These are phyloP conservation scores for Zosterops lateralis DNA, from an alignment of 2,113 vertebrate species.

Conservation along the genomic window DNA sequence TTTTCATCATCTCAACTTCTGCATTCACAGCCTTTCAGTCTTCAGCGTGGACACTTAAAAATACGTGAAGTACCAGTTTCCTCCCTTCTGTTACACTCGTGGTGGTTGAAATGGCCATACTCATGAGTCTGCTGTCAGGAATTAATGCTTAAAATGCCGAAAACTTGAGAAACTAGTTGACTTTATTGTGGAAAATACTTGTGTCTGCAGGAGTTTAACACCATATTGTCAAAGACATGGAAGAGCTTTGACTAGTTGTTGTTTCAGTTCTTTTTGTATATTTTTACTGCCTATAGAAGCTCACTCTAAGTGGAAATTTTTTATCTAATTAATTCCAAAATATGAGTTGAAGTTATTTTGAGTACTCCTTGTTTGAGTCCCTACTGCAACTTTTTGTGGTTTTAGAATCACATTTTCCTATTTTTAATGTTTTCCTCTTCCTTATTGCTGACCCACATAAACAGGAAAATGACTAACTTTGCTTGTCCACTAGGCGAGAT, in stretches of 20 bases:
- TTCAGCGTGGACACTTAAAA: background rate
- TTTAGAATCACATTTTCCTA: constrained; percentile 61
- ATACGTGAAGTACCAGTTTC: background rate
- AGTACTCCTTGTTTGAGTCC: background rate
- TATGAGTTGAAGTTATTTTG: constrained; percentile 29
- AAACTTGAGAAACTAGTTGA: background rate
- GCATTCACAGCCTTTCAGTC: background rate
- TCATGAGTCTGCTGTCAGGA: background rate
- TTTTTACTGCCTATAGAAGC: background rate
- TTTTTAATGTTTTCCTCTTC: constrained; percentile 44
- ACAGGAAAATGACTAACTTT: constrained; percentile 43
- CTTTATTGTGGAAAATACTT: background rate
- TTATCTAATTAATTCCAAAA: constrained; percentile 9
- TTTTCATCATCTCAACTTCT: background rate
- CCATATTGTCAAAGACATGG: background rate
- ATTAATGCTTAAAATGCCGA: background rate
- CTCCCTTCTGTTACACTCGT: background rate
- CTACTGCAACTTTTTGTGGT: background rate
- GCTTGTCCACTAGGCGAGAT: background rate
- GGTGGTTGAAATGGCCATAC: background rate
- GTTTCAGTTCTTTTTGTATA: background rate
- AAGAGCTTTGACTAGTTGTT: background rate
- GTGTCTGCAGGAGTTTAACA: background rate
- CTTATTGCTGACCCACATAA: background rate
- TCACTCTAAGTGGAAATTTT: constrained; percentile 23